phyloP scores from a whole-genome alignment of 2,888 invertebrate genomes.

The Heliconius hortense region DNA sequence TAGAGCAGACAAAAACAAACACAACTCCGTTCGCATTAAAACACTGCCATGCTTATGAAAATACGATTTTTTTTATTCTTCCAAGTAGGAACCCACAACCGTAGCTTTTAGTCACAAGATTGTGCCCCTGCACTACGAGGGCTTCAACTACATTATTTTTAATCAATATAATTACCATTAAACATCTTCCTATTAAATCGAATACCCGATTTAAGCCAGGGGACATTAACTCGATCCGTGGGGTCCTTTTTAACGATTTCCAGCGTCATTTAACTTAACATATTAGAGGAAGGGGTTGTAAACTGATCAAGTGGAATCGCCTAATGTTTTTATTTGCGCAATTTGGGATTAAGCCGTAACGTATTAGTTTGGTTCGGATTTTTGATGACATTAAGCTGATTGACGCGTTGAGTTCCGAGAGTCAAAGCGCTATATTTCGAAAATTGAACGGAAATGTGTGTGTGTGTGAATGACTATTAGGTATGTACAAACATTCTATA shows the following conservation, averaged over 20 bases:
- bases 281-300: slow-evolving; percentile 68
- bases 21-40: no score
- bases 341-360: slow-evolving; percentile 44
- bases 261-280: slow-evolving; percentile 74
- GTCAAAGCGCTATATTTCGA: neutral
- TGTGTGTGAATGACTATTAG: no score
- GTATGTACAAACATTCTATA: neutral
- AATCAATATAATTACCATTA: slow-evolving; percentile 29
- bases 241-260: slow-evolving; percentile 65
- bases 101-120: no score
- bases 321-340: slow-evolving; percentile 74
- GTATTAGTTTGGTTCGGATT: slow-evolving; percentile 40
- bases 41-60: no score
- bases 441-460: neutral
- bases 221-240: slow-evolving; percentile 50
- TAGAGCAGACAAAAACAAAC: no score
- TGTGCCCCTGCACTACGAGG: no score
- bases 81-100: no score
- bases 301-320: slow-evolving; percentile 74
- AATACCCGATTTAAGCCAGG: slow-evolving; percentile 29
- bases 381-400: slow-evolving; percentile 32
- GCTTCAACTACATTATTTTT: neutral
- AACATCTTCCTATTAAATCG: slow-evolving; percentile 20
- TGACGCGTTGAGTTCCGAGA: neutral
- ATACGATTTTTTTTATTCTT: no score